Evolutionary conservation across 2,113 vertebrate genomes (phyloP).

Genomic region (Epinephelus cyanopodus): DNA sequence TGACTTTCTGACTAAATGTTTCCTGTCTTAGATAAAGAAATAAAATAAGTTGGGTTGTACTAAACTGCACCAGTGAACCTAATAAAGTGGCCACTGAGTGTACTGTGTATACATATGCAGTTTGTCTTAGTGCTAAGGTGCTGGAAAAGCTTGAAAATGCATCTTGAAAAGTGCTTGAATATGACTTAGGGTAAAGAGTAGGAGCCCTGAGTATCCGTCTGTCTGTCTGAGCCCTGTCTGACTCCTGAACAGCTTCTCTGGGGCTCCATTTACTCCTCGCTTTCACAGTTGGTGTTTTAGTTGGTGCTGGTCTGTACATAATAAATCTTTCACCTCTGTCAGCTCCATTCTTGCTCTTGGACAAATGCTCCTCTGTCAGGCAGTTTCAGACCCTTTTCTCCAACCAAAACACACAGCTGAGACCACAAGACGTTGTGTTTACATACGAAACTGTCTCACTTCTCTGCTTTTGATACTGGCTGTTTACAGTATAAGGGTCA

Average conservation of each 20-base stretch:
- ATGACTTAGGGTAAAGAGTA: too few species aligned
- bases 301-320: slow-evolving; percentile 5
- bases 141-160: too few species aligned
- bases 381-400: background rate
- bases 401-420: slow-evolving; percentile 12
- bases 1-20: too few species aligned
- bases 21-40: too few species aligned
- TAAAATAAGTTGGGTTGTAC: too few species aligned
- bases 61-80: too few species aligned
- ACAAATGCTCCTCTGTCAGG: slow-evolving; percentile 29
- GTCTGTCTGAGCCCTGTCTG: background rate
- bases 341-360: slow-evolving; percentile 3
- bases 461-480: background rate
- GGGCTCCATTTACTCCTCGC: slow-evolving; percentile 4
- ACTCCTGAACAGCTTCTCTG: slow-evolving; percentile 15
- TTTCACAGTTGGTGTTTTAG: slow-evolving; percentile 26
- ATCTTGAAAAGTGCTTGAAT: too few species aligned
- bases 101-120: too few species aligned
- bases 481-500: slow-evolving; percentile 1
- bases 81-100: too few species aligned
- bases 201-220: too few species aligned
- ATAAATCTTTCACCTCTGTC: slow-evolving; percentile 49
- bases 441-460: background rate
- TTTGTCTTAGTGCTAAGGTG: too few species aligned
- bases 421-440: slow-evolving; percentile 3